Base-by-base conservation (phyloP, 2,113 vertebrate species). In the Electrona antarctica region DNA sequence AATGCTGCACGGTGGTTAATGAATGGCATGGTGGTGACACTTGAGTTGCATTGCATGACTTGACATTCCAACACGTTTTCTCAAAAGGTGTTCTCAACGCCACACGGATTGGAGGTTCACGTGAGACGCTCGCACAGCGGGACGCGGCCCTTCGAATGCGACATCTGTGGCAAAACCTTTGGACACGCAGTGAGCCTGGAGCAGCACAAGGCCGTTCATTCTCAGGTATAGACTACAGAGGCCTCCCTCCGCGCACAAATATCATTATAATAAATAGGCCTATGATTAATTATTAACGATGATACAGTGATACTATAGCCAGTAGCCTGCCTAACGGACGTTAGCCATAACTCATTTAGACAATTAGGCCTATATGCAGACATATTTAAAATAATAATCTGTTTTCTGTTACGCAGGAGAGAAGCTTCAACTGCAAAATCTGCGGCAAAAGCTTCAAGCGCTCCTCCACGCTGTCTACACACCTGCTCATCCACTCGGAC, bases 361-460 rank as follows among this genome's bases (percentile, higher is more conserved):
- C 50, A 64, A 50, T 11, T 21, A 49, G 69, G 46, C n/a, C 46
- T 67, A 1, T 29, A 60, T n/a, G 5, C 12, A 74, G 13, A 79
- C 1, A 51, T 6, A 7, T 15, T 9, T 21, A 21, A 21, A 21
- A 21, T 21, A 21, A 21, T 21, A 21, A 4, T 0, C 45, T 54
- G 7, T 41, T 41, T 41, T 41, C 33, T 15, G 2, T 21, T 0
- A 59, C 49, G 2, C 84, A 99, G 98, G 97, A 98, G 78, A 94
- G 96, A 63, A 97, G 95, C 83, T 99, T 98, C 88, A 96, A 96
- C 87, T 99, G 98, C 81, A 98, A 98, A 89, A 98, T 98, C 78
- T 99, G 98, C 62, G 95, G 96, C 46, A 99, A 99, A 91, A 97
- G 95, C 85, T 99, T 99, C 81, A 99, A 99, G 90, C 95, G 97